A percentile compares a stretch with the other conserved stretches of the same genome.
Evolutionary conservation across 2,888 invertebrate species (phyloP).

Genomic region (Eupelmus urozonus): DNA sequence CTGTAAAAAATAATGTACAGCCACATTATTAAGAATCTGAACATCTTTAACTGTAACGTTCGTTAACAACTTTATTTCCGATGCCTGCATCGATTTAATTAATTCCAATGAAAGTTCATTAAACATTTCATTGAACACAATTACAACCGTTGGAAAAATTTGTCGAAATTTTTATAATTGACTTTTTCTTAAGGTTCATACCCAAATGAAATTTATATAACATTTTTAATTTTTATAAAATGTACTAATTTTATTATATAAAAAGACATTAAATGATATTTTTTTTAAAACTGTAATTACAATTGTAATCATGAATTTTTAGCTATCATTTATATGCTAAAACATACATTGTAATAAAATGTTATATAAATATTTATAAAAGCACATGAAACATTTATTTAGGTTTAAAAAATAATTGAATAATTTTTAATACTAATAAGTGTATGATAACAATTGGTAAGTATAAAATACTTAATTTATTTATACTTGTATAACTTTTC

Average conservation of each 20-base stretch:
- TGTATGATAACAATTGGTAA: too few relatives aligned
- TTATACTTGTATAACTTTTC: too few relatives aligned
- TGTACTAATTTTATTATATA: not conserved
- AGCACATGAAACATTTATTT: too few relatives aligned
- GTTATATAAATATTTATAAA: too few relatives aligned
- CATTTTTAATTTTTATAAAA: not conserved
- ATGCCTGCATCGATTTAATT: constrained; percentile 46
- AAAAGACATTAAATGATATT: not conserved
- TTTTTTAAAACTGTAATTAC: not conserved
- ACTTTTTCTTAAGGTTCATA: constrained; percentile 9
- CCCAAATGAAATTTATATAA: constrained; percentile 9
- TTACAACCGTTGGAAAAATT: constrained; percentile 8
- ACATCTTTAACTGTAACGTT: constrained; percentile 13
- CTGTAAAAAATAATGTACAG: constrained; percentile 10
- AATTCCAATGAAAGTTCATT: not conserved
- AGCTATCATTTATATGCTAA: too few relatives aligned
- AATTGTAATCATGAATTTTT: too few relatives aligned
- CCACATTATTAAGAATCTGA: constrained; percentile 25
- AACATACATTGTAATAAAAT: too few relatives aligned
- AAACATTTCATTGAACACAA: not conserved
- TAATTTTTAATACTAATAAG: too few relatives aligned
- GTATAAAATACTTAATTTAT: too few relatives aligned
- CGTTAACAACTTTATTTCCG: constrained; percentile 28
- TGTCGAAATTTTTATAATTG: constrained; percentile 12
- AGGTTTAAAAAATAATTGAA: too few relatives aligned